Evolutionary conservation across 2,113 vertebrate species (phyloP).

Genomic region (Chiloscyllium plagiosum): DNA sequence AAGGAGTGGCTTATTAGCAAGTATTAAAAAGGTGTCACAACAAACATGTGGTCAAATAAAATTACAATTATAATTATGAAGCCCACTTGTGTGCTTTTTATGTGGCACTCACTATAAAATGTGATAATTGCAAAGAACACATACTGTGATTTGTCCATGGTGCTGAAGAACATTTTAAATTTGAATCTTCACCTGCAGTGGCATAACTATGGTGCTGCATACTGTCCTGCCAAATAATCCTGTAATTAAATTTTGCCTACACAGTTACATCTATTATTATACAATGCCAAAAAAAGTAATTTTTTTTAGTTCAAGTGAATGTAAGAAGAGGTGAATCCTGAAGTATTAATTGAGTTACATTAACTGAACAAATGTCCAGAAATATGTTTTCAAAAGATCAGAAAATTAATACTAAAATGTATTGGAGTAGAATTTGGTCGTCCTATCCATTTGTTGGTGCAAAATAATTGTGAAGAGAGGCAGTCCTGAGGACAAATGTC

Average conservation of each 20-base stretch:
- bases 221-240: not conserved
- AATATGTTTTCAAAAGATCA: not conserved
- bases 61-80: not conserved
- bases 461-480: not conserved
- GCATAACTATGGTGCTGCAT: not conserved
- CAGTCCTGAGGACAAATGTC: not conserved
- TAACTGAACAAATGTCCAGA: not conserved
- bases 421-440: not conserved
- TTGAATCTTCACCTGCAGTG: conserved; percentile 15
- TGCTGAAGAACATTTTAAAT: conserved; percentile 32
- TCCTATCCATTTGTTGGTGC: not conserved
- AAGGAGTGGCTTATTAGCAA: not conserved
- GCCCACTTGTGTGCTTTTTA: not conserved
- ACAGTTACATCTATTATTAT: conserved; percentile 12
- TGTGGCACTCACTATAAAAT: not conserved
- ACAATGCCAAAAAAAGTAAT: not conserved
- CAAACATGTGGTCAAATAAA: conserved; percentile 7
- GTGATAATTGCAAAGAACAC: conserved; percentile 19
- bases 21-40: conserved; percentile 24
- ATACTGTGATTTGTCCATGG: not conserved
- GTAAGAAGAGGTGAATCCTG: not conserved
- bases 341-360: not conserved
- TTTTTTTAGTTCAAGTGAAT: not conserved
- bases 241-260: not conserved
- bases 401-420: not conserved